Conservation (phyloP, 2,797 vertebrate species). For the Melanogrammus aeglefinus region DNA sequence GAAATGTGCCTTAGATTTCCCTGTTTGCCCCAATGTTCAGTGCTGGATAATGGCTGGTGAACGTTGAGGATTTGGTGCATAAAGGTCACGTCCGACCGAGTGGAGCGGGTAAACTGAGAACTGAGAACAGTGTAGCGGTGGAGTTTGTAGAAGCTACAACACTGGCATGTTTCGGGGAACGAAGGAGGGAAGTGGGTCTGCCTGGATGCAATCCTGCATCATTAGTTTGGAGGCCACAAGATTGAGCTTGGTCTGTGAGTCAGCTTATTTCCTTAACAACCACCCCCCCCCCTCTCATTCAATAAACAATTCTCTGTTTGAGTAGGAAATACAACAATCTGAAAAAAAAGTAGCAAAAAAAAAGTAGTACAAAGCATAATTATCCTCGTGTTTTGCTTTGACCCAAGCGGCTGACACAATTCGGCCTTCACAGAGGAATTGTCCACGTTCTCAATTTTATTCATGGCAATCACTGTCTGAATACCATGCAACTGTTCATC, state of each 20-base stretch:
- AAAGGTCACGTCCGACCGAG: neutral
- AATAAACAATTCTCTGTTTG: neutral
- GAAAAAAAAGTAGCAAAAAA: neutral
- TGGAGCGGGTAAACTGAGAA: neutral
- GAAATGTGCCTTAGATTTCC: neutral
- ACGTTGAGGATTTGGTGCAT: conserved; percentile 1
- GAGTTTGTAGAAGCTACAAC: neutral
- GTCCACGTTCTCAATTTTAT: neutral
- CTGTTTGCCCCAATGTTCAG: neutral
- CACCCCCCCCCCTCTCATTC: no score
- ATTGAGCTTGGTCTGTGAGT: neutral
- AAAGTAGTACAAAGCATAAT: neutral
- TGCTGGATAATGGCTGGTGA: conserved; percentile 1
- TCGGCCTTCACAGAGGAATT: neutral
- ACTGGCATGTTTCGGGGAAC: no score
- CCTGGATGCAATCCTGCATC: neutral
- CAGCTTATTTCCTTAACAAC: neutral
- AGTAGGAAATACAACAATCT: neutral
- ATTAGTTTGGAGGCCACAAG: neutral
- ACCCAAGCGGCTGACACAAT: no score
- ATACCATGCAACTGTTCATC: no score
- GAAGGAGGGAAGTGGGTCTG: no score
- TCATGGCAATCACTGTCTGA: neutral
- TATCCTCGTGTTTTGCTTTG: neutral
- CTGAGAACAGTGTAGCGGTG: neutral